A percentile compares a stretch with the other conserved stretches of the same genome.
Conservation (phyloP, 2,888 invertebrate species). For the Molorchus minor region DNA sequence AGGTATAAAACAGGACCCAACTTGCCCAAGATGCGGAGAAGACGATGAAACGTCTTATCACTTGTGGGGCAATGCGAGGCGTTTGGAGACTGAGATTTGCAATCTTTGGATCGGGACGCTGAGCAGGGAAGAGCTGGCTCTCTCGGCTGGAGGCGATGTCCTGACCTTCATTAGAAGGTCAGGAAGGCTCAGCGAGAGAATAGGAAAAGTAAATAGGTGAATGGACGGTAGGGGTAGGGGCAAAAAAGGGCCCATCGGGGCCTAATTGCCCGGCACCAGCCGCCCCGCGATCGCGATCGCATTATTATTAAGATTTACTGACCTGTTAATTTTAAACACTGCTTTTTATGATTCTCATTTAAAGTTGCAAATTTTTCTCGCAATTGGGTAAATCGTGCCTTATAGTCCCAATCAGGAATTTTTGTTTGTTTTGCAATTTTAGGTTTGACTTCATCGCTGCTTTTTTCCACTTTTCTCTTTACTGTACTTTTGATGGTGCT, state of each 20-base stretch:
- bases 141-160: no score
- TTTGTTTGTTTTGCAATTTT: conserved; percentile 42
- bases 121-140: no score
- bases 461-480: conserved; percentile 19
- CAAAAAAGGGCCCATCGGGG: neutral
- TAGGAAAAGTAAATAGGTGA: neutral
- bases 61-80: no score
- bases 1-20: no score
- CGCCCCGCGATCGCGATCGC: no score
- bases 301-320: neutral
- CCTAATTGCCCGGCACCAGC: no score
- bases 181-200: neutral
- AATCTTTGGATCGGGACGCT: no score
- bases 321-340: neutral
- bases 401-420: conserved; percentile 52
- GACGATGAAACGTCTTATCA: no score
- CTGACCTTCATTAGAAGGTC: neutral
- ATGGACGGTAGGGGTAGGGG: neutral
- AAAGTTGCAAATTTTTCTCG: conserved; percentile 66
- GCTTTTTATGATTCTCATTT: conserved; percentile 1
- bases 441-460: conserved; percentile 37
- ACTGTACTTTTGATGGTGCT: neutral
- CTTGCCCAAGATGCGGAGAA: no score
- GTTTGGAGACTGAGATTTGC: no score
- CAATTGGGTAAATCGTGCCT: conserved; percentile 71